Evolutionary conservation across 2,888 invertebrate species (phyloP).

Genomic region (Caenorhabditis sp.): DNA sequence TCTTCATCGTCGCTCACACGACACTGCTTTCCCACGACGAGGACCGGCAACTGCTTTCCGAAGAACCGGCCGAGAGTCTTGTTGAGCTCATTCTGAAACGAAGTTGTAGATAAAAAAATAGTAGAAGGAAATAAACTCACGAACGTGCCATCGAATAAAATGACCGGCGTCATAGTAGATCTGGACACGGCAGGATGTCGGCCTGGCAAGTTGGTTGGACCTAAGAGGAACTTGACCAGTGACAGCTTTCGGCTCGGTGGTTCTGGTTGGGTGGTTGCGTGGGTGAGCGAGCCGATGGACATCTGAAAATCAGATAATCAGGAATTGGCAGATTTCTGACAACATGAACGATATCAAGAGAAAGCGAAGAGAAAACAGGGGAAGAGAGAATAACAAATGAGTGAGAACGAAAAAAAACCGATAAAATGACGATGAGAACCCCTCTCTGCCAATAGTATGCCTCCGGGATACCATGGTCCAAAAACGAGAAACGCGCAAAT

Average conservation of each 20-base stretch:
- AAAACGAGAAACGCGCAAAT: no score
- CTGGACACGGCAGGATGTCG: background rate
- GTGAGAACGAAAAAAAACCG: no score
- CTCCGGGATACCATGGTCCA: no score
- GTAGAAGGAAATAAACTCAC: background rate
- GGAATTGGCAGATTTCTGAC: background rate
- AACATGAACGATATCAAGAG: no score
- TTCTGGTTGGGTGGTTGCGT: slow-evolving; percentile 8
- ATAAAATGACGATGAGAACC: no score
- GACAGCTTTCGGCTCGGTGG: no score
- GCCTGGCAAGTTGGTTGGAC: slow-evolving; percentile 10
- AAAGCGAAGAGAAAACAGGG: no score
- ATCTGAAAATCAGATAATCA: background rate
- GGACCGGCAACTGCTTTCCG: background rate
- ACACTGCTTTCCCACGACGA: background rate
- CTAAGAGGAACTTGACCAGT: background rate
- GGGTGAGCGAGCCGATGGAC: background rate
- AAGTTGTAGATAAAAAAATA: background rate
- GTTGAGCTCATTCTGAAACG: background rate
- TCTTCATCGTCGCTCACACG: background rate
- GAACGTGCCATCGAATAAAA: background rate
- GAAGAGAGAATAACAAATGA: no score
- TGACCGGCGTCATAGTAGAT: background rate
- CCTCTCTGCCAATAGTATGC: no score
- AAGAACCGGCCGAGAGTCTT: slow-evolving; percentile 11